phyloP scores from a whole-genome alignment of 1,140 invertebrate species.

The Drosophila melanica region DNA sequence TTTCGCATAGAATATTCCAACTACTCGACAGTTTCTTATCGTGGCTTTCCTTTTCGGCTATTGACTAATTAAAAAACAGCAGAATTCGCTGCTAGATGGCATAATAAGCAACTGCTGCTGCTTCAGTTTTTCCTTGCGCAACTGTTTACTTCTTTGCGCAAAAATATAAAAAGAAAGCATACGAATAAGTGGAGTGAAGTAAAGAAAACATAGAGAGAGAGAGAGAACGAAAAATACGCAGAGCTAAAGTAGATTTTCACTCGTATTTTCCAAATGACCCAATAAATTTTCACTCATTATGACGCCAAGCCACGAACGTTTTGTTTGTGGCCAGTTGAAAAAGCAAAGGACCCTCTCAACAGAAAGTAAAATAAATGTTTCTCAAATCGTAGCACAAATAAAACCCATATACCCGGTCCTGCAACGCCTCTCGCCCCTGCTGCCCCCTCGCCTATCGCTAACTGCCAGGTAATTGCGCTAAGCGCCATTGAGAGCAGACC shows the following conservation, averaged over 20 bases:
- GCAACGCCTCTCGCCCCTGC: not conserved
- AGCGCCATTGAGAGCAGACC: conserved; percentile 54
- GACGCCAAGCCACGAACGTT: conserved; percentile 72
- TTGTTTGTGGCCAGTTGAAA: conserved; percentile 68
- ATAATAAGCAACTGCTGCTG: conserved; percentile 75
- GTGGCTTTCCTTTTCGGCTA: conserved; percentile 52
- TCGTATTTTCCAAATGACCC: conserved; percentile 80
- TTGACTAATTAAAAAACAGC: conserved; percentile 79
- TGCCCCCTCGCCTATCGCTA: not conserved
- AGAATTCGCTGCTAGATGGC: conserved; percentile 60
- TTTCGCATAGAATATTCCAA: conserved; percentile 16
- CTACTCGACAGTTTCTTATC: conserved; percentile 43
- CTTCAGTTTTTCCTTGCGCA: conserved; percentile 18
- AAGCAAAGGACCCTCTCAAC: conserved; percentile 30
- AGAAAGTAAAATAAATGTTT: conserved; percentile 45
- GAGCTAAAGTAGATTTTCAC: conserved; percentile 64
- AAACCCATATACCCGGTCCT: conserved; percentile 33
- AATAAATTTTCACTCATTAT: conserved; percentile 82
- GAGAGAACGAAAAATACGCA: conserved; percentile 44
- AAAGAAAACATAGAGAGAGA: conserved; percentile 11
- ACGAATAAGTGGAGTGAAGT: not conserved
- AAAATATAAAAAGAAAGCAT: conserved; percentile 37
- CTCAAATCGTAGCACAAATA: conserved; percentile 54
- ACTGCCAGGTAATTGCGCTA: conserved; percentile 71
- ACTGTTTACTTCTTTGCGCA: conserved; percentile 18